Evolutionary conservation across 1,140 invertebrate species (phyloP), one percentile per base, ranked within the genome.

Genomic region (Neodiprion lecontei): DNA sequence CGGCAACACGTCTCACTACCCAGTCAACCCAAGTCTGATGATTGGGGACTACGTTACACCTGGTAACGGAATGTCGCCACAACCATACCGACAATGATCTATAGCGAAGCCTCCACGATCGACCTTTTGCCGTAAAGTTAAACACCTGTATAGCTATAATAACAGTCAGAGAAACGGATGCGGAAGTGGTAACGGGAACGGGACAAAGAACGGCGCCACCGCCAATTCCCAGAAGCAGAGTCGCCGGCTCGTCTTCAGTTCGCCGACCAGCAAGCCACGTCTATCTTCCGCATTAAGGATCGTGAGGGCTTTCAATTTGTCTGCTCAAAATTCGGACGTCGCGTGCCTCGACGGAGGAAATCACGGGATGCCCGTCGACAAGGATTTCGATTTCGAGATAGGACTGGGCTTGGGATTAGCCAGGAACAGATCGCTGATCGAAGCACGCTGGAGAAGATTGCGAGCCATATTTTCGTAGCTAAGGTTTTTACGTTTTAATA

Each of bases 1-100:
- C 84, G 90, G 91, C 78, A 92, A 91, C 77, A 89, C 90, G 17
- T 89, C 89, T 21, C 90, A 91, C 81, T 93, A 92, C 81, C 93
- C 93, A 75, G 91, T 95, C 76, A 94, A 93, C 87, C 92, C 92
- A 83, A 94, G 92, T 84, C 89, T 94, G 80, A 94, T 95, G 94
- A 95, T 94, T 80, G 94, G 93, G 72, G 94, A 95, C 84, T 95
- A 95, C 85, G 92, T 93, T 72, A 90, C 91, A 72, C 90, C 91
- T 49, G 89, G 88, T 23, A 90, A 87, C 79, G 88, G 89, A 48
- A 88, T 91, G 76, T 84, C 90, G 69, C 86, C 88, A 73, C 89
- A 90, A 74, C 74, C 85, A 66, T 90, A 89, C 82, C 86, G 89
- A 50, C 89, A 90, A 88, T 90, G 85, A 87, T 86, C 83, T 71